Percentiles rank a stretch among this genome's conserved stretches.
These are phyloP conservation scores for Gisinianus flammeolus DNA, from an alignment of 2,888 invertebrate genomes.

Conservation along the genomic window DNA sequence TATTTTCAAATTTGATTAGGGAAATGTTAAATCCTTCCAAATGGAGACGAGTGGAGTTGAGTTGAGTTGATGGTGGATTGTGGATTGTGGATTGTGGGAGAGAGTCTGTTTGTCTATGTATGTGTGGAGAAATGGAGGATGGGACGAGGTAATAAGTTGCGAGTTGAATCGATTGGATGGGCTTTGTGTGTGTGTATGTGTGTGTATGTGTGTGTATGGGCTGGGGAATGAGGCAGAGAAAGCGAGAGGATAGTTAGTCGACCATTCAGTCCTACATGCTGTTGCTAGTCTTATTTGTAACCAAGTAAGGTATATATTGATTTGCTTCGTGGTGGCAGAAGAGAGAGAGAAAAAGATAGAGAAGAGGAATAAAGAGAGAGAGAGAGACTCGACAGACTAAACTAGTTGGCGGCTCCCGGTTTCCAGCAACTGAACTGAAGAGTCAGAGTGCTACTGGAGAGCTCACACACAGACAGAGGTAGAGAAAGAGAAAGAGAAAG, in stretches of 20 bases:
- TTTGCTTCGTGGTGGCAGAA: not conserved
- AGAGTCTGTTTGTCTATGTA: not conserved
- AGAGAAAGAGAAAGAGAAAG: not conserved
- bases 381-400: not conserved
- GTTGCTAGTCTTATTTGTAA: not conserved
- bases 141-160: no score
- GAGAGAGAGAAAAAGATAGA: not conserved
- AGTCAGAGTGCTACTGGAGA: no score
- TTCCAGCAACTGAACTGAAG: not conserved
- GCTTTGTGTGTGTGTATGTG: not conserved
- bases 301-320: not conserved
- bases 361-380: not conserved
- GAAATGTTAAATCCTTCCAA: not conserved
- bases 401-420: not conserved
- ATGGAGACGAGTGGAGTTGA: not conserved
- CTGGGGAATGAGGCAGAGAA: not conserved
- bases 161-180: no score
- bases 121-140: no score
- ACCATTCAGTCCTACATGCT: not conserved
- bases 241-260: slow-evolving; percentile 1
- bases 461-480: not conserved
- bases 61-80: not conserved
- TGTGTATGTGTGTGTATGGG: not conserved
- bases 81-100: not conserved
- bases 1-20: not conserved